phyloP scores from a whole-genome alignment of 2,797 vertebrate genomes.

The Macropodus opercularis region DNA sequence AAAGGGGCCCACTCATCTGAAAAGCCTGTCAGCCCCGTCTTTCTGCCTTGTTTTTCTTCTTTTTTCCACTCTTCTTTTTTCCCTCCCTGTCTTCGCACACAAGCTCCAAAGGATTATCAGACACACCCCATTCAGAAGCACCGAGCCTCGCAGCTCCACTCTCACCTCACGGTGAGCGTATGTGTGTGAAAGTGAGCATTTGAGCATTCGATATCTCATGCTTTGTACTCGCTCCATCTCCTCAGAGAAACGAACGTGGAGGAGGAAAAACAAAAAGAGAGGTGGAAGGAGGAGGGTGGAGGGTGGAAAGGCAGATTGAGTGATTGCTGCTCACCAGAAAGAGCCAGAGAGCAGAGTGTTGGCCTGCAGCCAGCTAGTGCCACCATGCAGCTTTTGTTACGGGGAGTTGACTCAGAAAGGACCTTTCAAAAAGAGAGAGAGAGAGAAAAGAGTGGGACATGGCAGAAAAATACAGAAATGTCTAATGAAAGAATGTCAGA shows the following conservation, averaged over 20 bases:
- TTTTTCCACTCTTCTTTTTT: slow-evolving; percentile 24
- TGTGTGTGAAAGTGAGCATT: slow-evolving; percentile 31
- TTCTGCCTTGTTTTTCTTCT: slow-evolving; percentile 20
- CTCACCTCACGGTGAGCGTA: slow-evolving; percentile 39
- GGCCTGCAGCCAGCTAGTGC: slow-evolving; percentile 67
- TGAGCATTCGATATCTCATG: slow-evolving; percentile 49
- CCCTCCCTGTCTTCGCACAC: slow-evolving; percentile 53
- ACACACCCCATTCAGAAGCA: slow-evolving; percentile 68
- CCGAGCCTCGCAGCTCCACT: slow-evolving; percentile 53
- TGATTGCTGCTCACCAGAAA: slow-evolving; percentile 59
- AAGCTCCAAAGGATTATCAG: slow-evolving; percentile 69
- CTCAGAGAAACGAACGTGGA: slow-evolving; percentile 44
- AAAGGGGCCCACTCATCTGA: slow-evolving; percentile 51
- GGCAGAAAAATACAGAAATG: slow-evolving; percentile 52
- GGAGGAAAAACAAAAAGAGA: slow-evolving; percentile 42
- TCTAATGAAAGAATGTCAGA: slow-evolving; percentile 34
- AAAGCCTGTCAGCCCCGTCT: slow-evolving; percentile 58
- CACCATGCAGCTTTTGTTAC: slow-evolving; percentile 77
- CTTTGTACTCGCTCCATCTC: slow-evolving; percentile 49
- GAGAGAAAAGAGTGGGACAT: slow-evolving; percentile 60
- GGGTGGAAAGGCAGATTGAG: slow-evolving; percentile 37
- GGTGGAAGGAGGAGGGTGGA: slow-evolving; percentile 44
- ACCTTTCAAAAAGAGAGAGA: slow-evolving; percentile 64
- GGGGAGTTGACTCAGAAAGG: slow-evolving; percentile 73
- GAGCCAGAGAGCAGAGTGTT: slow-evolving; percentile 54